Conservation (phyloP, 2,888 invertebrate species). For the Enoplolaimus lenunculus region DNA sequence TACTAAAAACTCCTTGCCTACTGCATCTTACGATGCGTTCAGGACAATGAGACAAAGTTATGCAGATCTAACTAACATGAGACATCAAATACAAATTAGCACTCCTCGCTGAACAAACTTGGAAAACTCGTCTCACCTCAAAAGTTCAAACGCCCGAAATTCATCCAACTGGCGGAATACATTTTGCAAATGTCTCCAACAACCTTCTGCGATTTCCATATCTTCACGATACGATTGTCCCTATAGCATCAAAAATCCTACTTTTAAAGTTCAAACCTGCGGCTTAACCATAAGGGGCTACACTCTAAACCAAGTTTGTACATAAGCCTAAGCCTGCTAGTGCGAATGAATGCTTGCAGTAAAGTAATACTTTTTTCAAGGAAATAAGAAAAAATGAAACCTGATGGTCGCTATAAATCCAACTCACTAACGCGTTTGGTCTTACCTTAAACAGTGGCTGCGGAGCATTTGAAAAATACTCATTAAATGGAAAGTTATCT, state of each 20-base stretch:
- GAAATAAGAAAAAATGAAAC: neutral
- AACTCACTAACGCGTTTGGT: no score
- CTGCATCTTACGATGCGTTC: no score
- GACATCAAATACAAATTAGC: no score
- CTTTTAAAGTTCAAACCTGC: no score
- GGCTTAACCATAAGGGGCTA: neutral
- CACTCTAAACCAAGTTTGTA: neutral
- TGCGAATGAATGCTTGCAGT: neutral
- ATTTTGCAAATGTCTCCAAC: conserved; percentile 78
- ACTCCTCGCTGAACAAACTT: no score
- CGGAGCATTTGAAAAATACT: conserved; percentile 81
- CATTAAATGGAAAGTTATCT: conserved; percentile 77
- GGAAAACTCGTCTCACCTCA: no score
- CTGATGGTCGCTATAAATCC: no score
- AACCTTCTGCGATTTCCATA: conserved; percentile 73
- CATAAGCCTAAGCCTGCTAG: neutral
- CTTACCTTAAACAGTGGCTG: conserved; percentile 77
- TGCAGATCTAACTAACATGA: no score
- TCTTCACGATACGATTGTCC: conserved; percentile 61
- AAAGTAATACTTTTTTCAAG: neutral
- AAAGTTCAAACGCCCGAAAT: conserved; percentile 88
- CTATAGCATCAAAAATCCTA: conserved; percentile 32
- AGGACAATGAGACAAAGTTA: no score
- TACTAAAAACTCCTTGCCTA: no score
- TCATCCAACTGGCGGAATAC: conserved; percentile 95